Evolutionary conservation across 2,113 vertebrate genomes (phyloP).

Genomic region (Macroglossus sobrinus): DNA sequence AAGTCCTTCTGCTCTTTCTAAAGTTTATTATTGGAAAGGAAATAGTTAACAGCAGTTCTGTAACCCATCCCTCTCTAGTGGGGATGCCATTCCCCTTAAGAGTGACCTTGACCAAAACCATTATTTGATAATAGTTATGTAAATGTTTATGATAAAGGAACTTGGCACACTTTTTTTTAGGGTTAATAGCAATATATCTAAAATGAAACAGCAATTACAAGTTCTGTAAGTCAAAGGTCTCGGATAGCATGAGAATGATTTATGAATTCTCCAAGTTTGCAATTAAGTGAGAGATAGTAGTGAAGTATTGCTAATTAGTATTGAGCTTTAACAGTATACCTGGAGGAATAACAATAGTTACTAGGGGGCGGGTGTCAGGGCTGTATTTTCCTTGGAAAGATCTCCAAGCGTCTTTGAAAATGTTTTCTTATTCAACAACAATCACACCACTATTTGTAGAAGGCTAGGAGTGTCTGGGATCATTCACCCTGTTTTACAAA

Average conservation of each 20-base stretch:
- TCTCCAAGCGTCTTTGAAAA: background rate
- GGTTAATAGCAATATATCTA: background rate
- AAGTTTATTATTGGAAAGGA: constrained; percentile 8
- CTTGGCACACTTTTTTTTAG: background rate
- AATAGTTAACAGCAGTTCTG: background rate
- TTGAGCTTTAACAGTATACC: background rate
- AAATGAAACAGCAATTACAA: background rate
- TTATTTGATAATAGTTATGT: background rate
- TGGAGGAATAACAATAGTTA: background rate
- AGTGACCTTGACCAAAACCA: background rate
- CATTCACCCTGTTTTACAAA: background rate
- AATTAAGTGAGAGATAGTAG: background rate
- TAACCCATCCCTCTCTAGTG: background rate
- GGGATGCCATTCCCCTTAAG: background rate
- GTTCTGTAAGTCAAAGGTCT: background rate
- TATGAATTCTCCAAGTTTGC: background rate
- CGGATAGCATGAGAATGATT: background rate
- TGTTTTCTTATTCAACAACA: background rate
- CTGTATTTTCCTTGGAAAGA: background rate
- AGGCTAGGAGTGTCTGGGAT: background rate
- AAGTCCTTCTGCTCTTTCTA: background rate
- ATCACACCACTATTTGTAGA: background rate
- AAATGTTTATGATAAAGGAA: background rate
- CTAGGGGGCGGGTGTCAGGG: background rate
- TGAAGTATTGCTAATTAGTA: background rate